A percentile compares a stretch with the other conserved stretches of the same genome.
phyloP scores from a whole-genome alignment of 2,113 vertebrate genomes.

The Semicossyphus pulcher region DNA sequence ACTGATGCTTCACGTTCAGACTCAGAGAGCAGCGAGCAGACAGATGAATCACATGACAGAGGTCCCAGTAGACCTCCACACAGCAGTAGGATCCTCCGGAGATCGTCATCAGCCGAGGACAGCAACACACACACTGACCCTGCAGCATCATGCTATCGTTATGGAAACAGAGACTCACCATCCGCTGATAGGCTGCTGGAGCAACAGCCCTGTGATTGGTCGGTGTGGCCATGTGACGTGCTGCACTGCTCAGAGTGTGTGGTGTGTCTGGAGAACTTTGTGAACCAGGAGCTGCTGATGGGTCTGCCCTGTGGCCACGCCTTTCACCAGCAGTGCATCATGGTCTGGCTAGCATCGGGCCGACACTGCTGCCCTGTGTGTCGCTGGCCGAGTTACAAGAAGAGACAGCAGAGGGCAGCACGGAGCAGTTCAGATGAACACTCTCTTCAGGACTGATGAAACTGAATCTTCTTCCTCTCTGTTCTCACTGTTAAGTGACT shows the following conservation, averaged over 20 bases:
- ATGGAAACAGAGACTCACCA: not conserved
- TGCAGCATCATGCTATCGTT: not conserved
- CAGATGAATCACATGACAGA: not conserved
- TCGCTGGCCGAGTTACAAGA: conserved; percentile 96
- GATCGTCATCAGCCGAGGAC: not conserved
- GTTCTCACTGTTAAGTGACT: not conserved
- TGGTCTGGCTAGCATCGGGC: conserved; percentile 92
- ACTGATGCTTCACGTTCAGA: not conserved
- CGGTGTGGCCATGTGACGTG: conserved; percentile 87
- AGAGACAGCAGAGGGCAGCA: conserved; percentile 82
- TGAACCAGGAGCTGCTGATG: conserved; percentile 88
- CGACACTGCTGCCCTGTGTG: conserved; percentile 96
- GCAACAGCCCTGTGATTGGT: conserved; percentile 84
- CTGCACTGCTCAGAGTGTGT: conserved; percentile 94
- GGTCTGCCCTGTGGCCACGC: conserved; percentile 94
- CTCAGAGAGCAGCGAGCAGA: not conserved
- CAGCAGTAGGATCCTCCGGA: not conserved
- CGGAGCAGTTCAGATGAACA: conserved; percentile 2
- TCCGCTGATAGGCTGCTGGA: not conserved
- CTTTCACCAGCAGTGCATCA: conserved; percentile 97
- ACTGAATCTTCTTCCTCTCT: conserved; percentile 15
- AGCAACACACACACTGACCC: not conserved
- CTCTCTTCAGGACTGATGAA: conserved; percentile 19
- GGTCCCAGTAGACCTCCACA: not conserved
- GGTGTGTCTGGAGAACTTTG: conserved; percentile 97